Evolutionary conservation across 2,797 vertebrate species (phyloP), one percentile per base, ranked within the genome.

Genomic region (Notoglanidium macrostoma): DNA sequence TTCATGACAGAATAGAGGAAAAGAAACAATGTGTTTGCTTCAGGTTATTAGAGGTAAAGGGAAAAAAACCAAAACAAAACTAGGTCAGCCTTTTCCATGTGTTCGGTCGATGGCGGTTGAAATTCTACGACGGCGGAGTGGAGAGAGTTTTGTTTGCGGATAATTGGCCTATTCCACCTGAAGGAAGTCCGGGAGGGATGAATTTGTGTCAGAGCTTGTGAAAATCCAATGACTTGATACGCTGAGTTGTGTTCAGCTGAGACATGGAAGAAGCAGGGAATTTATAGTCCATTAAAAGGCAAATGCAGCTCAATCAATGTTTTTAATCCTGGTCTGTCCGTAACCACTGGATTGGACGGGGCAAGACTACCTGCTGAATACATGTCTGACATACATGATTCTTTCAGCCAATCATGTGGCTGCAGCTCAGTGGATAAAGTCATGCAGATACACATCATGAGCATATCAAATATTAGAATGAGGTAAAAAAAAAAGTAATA

Each of bases 11-110:
- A 46, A 59, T 19, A 81, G 85, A 51, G 65, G 23, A 46, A 61
- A 81, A 81, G 46, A 83, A 83, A 84, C 17, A 68, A 40, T 35
- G 73, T 54, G 35, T 83, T 54, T n/a, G 51, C 23, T 23, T 83
- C 57, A 88, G 78, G 51, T 78, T 77, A 54, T 77, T 77, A 54
- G 74, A 54, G 54, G 55, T 57, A 40, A 40, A 59, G 5, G 4
- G 0, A 32, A 70, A 74, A 74, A 88, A 46, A 59, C 8, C 29
- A n/a, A 17, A 14, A 57, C 59, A 86, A 90, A 92, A 86, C 82
- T 90, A 88, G 91, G 90, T 91, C 89, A 92, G 83, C 57, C 87
- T 88, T 81, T 78, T 54, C 55, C 83, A 84, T 85, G 6, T 51
- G 72, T 84, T 40, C 46, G 65, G 83, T 76, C 78, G 81, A 90